Base-by-base conservation (phyloP, 2,113 vertebrate genomes). In the Aplodontia rufa region DNA sequence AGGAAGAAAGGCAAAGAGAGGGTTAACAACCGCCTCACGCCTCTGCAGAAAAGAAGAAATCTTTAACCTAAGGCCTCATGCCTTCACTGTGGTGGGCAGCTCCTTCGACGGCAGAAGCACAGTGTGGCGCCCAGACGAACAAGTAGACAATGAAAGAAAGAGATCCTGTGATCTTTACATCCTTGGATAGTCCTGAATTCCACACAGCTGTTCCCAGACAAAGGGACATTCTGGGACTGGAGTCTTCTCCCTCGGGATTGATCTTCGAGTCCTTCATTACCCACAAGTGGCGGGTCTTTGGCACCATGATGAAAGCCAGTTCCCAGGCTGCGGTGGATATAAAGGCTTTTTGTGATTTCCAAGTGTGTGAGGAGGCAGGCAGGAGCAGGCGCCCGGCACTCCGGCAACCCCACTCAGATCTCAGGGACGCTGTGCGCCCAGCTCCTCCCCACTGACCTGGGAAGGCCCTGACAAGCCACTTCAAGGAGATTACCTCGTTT, bases 181-280 rank as follows among this genome's bases (percentile, higher is more conserved):
- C 96, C 97, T 96, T 91, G 97, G 96, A 95, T 97, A 95, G 96
- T 97, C 97, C 93, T 93, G 96, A 98, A 98, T 98, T 95, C 97
- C 96, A 87, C 85, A 64, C 96, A 97, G 97, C 96, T 97, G 97
- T 90, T 96, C 94, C 96, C 24, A 92, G 95, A 98, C 97, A 97
- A 97, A 98, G 85, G 62, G 90, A 95, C 96, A 82, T 97, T 92
- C 96, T 96, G 94, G 97, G 97, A 97, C 96, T 98, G 96, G 97
- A 97, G 96, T 97, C 97, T 95, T 97, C 97, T 97, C 97, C 96
- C 94, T 95, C 72, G 37, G 96, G 97, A 97, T 95, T 96, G 95
- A 97, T 97, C 97, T 93, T 45, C 26, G 0, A 22, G 96, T 98
- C 95, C 96, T 97, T 98, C 97, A 86, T 96, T 96, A 75, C 93